A percentile compares a stretch with the other conserved stretches of the same genome.
Evolutionary conservation across 2,113 vertebrate species (phyloP).

Genomic region (Zosterops hypoxanthus): DNA sequence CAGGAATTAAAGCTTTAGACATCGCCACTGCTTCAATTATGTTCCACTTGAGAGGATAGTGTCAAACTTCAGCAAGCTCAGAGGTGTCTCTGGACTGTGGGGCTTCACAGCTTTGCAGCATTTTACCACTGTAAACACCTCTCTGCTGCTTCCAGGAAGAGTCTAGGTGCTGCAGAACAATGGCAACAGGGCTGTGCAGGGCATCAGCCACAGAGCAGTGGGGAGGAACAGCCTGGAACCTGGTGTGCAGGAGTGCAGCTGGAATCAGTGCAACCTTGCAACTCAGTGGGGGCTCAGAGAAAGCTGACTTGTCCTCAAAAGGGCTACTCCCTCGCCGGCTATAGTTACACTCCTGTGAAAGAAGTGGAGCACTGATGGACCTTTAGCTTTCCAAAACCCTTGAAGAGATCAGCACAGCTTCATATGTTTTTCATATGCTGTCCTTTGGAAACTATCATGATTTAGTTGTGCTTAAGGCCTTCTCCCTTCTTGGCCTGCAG

Average conservation of each 20-base stretch:
- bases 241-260: background rate
- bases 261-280: background rate
- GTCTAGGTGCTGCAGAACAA: background rate
- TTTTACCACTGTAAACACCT: background rate
- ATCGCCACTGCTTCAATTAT: background rate
- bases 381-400: background rate
- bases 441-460: background rate
- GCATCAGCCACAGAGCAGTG: background rate
- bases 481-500: background rate
- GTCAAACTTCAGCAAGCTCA: background rate
- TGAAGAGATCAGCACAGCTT: background rate
- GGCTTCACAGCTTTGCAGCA: background rate
- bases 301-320: rapidly evolving
- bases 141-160: background rate
- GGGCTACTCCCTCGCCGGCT: rapidly evolving
- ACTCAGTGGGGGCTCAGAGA: background rate
- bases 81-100: background rate
- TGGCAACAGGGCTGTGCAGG: background rate
- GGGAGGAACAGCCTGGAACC: background rate
- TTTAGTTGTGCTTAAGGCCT: background rate
- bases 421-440: rapidly evolving
- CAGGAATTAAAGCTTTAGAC: slow-evolving; percentile 16
- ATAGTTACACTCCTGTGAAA: background rate
- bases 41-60: background rate
- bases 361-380: background rate